Evolutionary conservation across 2,888 invertebrate genomes (phyloP).

Genomic region (Orthosia gracilis): DNA sequence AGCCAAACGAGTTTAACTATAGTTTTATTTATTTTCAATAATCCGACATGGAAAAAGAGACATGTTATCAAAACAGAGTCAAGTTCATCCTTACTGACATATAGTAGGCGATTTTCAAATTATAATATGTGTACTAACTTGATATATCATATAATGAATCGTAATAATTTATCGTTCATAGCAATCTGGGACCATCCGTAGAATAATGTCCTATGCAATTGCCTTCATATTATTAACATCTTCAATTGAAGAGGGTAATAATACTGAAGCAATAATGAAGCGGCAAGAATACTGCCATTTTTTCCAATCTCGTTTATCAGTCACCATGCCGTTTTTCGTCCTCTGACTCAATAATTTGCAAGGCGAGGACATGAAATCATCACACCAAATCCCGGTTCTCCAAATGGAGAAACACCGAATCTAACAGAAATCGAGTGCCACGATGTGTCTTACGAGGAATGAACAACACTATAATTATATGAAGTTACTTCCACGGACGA

Average conservation of each 20-base stretch:
- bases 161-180: too few relatives aligned
- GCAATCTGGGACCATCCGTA: background rate
- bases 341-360: conserved; percentile 76
- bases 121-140: too few relatives aligned
- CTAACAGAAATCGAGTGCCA: conserved; percentile 79
- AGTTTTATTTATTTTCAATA: too few relatives aligned
- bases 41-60: too few relatives aligned
- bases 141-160: too few relatives aligned
- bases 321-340: conserved; percentile 79
- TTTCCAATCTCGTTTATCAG: conserved; percentile 79
- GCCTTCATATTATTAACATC: background rate
- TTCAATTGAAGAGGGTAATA: too few relatives aligned
- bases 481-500: background rate
- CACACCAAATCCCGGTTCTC: conserved; percentile 78
- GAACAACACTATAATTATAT: conserved; percentile 15
- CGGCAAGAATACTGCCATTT: conserved; percentile 76
- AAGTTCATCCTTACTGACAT: too few relatives aligned
- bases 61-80: too few relatives aligned
- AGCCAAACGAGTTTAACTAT: too few relatives aligned
- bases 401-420: conserved; percentile 70
- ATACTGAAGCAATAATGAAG: too few relatives aligned
- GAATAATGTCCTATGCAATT: background rate
- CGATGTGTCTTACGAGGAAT: conserved; percentile 67
- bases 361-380: conserved; percentile 81
- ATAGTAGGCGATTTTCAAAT: too few relatives aligned